Conservation (phyloP, 2,113 vertebrate species). For the Melanerpes formicivorus region DNA sequence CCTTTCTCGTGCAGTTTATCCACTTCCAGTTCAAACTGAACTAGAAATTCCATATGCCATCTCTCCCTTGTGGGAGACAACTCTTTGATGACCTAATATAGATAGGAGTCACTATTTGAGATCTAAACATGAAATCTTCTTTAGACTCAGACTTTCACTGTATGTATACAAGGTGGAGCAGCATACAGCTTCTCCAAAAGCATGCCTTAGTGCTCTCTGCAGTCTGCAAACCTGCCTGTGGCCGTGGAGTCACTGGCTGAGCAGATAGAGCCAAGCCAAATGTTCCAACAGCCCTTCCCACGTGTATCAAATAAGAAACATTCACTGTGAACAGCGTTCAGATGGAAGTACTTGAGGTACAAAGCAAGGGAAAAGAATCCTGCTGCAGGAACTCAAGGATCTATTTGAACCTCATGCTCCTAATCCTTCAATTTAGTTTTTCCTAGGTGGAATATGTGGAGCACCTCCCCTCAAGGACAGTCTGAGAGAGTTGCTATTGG, state of each 20-base stretch:
- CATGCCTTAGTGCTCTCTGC: background rate
- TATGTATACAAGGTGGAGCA: background rate
- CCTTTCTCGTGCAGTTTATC: background rate
- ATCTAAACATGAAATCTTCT: background rate
- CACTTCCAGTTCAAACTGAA: background rate
- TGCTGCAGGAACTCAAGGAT: background rate
- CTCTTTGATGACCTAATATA: background rate
- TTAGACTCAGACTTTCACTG: background rate
- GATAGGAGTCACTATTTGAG: background rate
- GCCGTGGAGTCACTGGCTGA: fast-evolving
- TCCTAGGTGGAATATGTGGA: background rate
- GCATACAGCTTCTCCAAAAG: background rate
- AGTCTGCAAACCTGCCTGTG: background rate
- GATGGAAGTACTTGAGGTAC: background rate
- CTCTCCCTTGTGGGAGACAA: background rate
- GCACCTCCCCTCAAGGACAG: too few relatives aligned
- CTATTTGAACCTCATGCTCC: background rate
- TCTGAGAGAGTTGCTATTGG: too few relatives aligned
- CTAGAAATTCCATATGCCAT: background rate
- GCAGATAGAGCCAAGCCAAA: background rate
- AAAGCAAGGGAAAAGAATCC: background rate
- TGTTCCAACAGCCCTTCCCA: background rate
- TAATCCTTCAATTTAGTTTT: background rate
- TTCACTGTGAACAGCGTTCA: background rate
- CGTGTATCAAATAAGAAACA: background rate